Evolutionary conservation across 2,888 invertebrate genomes (phyloP).

Genomic region (Microctonus hyperodae): DNA sequence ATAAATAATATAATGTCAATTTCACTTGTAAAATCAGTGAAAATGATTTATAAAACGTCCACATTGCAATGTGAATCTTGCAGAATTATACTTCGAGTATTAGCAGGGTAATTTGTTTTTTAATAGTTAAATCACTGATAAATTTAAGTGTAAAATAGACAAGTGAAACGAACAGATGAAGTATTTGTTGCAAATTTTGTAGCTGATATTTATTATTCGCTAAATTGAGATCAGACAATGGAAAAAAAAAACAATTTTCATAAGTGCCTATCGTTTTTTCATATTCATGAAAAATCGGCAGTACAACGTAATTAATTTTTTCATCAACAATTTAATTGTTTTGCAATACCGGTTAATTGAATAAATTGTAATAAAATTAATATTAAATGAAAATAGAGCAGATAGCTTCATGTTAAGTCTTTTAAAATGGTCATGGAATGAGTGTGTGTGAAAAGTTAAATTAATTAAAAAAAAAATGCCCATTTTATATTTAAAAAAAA

Average conservation of each 20-base stretch:
- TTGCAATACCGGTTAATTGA: neutral
- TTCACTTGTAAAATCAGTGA: neutral
- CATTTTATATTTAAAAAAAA: slow-evolving; percentile 14
- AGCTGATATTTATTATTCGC: slow-evolving; percentile 32
- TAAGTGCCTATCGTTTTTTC: slow-evolving; percentile 41
- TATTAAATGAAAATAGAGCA: neutral
- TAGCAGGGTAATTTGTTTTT: slow-evolving; percentile 15
- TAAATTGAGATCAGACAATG: slow-evolving; percentile 22
- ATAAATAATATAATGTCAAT: slow-evolving; percentile 23
- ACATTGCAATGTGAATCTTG: neutral
- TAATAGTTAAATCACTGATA: no score
- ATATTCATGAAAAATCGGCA: slow-evolving; percentile 34
- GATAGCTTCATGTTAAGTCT: slow-evolving; percentile 16
- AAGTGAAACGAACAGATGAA: neutral
- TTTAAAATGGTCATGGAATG: neutral
- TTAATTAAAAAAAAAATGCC: neutral
- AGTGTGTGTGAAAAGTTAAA: slow-evolving; percentile 6
- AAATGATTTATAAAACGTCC: neutral
- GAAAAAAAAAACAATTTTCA: slow-evolving; percentile 27
- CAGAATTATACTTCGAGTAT: slow-evolving; percentile 7
- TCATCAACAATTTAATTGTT: neutral
- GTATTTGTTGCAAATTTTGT: neutral
- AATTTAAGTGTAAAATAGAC: slow-evolving; percentile 23
- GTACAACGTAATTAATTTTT: neutral
- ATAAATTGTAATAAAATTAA: slow-evolving; percentile 1